A percentile compares a stretch with the other conserved stretches of the same genome.
phyloP scores from a whole-genome alignment of 2,797 vertebrate genomes.

The Paratrypauchen microcephalus region DNA sequence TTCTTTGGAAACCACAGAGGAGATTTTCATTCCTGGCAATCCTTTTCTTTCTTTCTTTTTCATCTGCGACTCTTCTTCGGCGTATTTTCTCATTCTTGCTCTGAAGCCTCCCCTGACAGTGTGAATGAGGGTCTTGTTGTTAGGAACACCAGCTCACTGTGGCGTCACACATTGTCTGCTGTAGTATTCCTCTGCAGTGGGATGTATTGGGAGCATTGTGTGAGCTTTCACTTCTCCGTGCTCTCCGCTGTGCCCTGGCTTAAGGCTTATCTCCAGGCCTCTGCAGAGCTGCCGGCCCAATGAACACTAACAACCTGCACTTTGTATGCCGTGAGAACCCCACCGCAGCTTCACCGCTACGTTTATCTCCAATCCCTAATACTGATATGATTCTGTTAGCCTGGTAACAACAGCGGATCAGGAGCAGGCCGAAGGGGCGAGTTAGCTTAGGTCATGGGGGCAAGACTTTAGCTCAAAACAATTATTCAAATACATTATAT shows the following conservation, averaged over 20 bases:
- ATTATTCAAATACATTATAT: too few species aligned
- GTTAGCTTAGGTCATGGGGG: neutral
- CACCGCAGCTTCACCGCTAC: conserved; percentile 19
- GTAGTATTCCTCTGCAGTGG: conserved; percentile 45
- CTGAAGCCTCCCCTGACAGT: conserved; percentile 53
- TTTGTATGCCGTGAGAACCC: conserved; percentile 58
- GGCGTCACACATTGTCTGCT: conserved; percentile 69
- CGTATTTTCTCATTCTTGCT: conserved; percentile 52
- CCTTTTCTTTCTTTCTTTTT: conserved; percentile 15
- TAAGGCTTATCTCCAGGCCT: conserved; percentile 72
- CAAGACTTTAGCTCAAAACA: neutral
- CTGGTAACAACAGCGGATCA: conserved; percentile 10
- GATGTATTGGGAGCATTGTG: conserved; percentile 37
- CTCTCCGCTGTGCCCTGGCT: conserved; percentile 66
- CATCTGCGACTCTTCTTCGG: conserved; percentile 29
- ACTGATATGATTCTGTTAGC: conserved; percentile 30
- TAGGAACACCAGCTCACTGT: conserved; percentile 57
- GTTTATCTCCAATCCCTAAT: conserved; percentile 29
- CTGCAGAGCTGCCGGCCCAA: conserved; percentile 61
- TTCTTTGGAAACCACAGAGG: conserved; percentile 55
- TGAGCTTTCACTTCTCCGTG: conserved; percentile 65
- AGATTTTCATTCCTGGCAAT: conserved; percentile 52
- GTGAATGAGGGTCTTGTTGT: conserved; percentile 63
- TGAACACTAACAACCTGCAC: conserved; percentile 66
- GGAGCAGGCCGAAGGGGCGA: neutral